phyloP scores from a whole-genome alignment of 2,888 invertebrate species.

The Carcina quercana region DNA sequence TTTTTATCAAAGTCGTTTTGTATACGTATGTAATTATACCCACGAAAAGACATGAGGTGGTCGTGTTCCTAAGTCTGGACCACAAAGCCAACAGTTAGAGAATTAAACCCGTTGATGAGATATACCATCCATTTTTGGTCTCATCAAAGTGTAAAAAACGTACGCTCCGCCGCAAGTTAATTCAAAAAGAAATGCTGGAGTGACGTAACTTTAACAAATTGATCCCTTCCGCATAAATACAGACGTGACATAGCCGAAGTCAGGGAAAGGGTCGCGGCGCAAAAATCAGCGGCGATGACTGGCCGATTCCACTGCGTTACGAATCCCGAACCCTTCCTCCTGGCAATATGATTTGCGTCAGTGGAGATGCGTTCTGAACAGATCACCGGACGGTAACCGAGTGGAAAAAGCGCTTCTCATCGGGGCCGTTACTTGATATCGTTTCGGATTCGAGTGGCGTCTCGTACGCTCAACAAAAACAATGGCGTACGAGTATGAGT shows the following conservation, averaged over 20 bases:
- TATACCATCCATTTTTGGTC: too few relatives aligned
- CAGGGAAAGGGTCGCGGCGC: slow-evolving; percentile 28
- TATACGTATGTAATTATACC: too few relatives aligned
- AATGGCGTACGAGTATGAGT: too few relatives aligned
- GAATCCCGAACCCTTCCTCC: slow-evolving; percentile 67
- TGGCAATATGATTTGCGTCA: slow-evolving; percentile 75
- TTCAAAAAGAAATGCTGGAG: background rate
- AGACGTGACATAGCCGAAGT: slow-evolving; percentile 29
- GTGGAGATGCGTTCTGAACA: slow-evolving; percentile 68
- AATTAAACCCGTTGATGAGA: too few relatives aligned
- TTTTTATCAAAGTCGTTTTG: too few relatives aligned
- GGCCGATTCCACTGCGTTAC: slow-evolving; percentile 45
- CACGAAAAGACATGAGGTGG: too few relatives aligned
- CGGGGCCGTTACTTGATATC: slow-evolving; percentile 43
- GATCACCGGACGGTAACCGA: slow-evolving; percentile 72
- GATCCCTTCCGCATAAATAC: slow-evolving; percentile 18
- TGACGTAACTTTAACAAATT: slow-evolving; percentile 9
- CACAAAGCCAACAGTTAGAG: too few relatives aligned
- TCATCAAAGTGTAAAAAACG: too few relatives aligned
- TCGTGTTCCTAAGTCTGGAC: too few relatives aligned
- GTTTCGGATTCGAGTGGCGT: slow-evolving; percentile 48
- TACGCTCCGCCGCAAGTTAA: too few relatives aligned
- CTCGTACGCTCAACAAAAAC: slow-evolving; percentile 18
- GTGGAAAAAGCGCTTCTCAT: slow-evolving; percentile 73
- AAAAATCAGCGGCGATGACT: slow-evolving; percentile 67